A percentile compares a stretch with the other conserved stretches of the same genome.
Conservation (phyloP, 2,888 invertebrate species). For the Thalpophila matura region DNA sequence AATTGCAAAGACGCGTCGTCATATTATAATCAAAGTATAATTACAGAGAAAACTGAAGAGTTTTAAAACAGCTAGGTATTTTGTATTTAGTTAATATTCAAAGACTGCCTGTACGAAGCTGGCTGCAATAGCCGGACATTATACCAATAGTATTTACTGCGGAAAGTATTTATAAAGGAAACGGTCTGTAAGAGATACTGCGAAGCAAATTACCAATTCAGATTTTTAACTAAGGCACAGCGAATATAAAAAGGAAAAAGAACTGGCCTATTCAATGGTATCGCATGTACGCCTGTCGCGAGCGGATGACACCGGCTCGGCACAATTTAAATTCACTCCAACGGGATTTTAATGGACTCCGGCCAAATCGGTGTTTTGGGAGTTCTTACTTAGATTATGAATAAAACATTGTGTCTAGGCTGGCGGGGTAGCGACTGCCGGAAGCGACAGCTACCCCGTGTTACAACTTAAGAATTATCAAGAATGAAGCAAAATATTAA, state of each 20-base stretch:
- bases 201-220: constrained; percentile 59
- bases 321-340: constrained; percentile 78
- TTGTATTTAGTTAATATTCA: constrained; percentile 9
- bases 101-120: not conserved
- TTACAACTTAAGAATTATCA: constrained; percentile 68
- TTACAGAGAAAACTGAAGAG: constrained; percentile 1
- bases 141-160: constrained; percentile 12
- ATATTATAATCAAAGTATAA: constrained; percentile 2
- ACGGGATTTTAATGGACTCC: constrained; percentile 79
- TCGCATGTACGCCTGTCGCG: constrained; percentile 46
- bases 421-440: constrained; percentile 41
- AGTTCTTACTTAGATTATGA: constrained; percentile 81
- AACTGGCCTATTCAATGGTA: constrained; percentile 37
- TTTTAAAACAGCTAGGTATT: not conserved
- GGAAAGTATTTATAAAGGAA: constrained; percentile 15
- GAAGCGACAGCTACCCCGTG: constrained; percentile 42
- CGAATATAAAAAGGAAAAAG: constrained; percentile 29
- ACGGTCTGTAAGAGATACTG: constrained; percentile 25
- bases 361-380: constrained; percentile 82
- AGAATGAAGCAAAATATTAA: constrained; percentile 68
- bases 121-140: constrained; percentile 4
- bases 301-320: constrained; percentile 60
- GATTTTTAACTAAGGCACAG: constrained; percentile 51
- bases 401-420: constrained; percentile 80
- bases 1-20: not conserved